These are phyloP conservation scores for Charanyca ferruginea DNA, from an alignment of 2,888 invertebrate genomes.

Conservation along the genomic window DNA sequence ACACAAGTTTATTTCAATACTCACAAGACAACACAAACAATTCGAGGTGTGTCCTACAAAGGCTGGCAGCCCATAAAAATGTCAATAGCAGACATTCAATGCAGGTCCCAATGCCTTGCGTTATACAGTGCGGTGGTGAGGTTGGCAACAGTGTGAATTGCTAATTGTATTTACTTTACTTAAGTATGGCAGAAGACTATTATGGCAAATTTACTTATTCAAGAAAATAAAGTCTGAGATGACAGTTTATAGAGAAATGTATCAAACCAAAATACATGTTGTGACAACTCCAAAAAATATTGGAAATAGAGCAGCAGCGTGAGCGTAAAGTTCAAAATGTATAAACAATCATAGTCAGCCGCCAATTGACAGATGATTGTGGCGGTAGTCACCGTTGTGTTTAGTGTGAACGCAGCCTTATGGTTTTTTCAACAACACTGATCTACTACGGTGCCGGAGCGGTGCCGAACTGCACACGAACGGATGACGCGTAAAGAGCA, in stretches of 20 bases:
- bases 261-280: not conserved
- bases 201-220: not conserved
- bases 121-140: slow-evolving; percentile 6
- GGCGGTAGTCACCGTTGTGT: too few species aligned
- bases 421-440: too few species aligned
- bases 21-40: slow-evolving; percentile 7
- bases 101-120: not conserved
- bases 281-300: not conserved
- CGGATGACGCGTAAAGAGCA: too few species aligned
- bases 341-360: too few species aligned
- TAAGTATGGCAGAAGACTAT: not conserved
- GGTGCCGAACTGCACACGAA: too few species aligned
- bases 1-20: not conserved
- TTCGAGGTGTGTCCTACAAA: not conserved
- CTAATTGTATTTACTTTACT: not conserved
- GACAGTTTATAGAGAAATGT: not conserved
- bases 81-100: slow-evolving; percentile 17
- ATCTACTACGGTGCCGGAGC: too few species aligned
- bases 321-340: too few species aligned
- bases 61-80: slow-evolving; percentile 8
- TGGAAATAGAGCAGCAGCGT: too few species aligned
- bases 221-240: not conserved
- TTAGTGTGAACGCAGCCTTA: too few species aligned
- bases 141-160: not conserved
- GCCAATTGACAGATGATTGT: too few species aligned